Evolutionary conservation across 2,113 vertebrate genomes (phyloP).

Genomic region (Lipotes vexillifer): DNA sequence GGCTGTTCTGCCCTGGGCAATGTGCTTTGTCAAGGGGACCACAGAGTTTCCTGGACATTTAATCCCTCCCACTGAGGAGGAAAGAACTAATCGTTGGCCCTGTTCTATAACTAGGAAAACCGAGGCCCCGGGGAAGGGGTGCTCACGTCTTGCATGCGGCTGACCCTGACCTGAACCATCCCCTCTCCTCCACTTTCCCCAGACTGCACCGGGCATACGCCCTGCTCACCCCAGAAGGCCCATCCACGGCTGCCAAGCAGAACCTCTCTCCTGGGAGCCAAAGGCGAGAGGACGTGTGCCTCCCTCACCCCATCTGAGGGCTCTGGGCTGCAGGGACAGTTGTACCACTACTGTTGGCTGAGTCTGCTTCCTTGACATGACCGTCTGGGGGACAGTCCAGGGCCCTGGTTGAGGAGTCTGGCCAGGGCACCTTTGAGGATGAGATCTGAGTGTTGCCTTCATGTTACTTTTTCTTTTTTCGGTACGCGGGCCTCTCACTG

Average conservation of each 20-base stretch:
- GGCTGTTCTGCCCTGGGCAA: background rate
- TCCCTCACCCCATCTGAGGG: rapidly evolving
- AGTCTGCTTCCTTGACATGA: background rate
- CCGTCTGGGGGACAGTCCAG: too few species aligned
- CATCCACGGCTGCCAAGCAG: background rate
- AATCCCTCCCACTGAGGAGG: background rate
- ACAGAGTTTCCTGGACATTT: background rate
- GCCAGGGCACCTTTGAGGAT: background rate
- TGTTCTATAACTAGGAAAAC: background rate
- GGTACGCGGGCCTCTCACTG: too few species aligned
- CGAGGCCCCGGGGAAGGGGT: background rate
- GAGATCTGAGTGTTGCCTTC: background rate
- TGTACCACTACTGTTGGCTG: background rate
- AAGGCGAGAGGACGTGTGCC: background rate
- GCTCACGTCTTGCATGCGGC: background rate
- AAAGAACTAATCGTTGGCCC: background rate
- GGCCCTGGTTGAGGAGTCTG: background rate
- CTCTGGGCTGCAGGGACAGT: background rate
- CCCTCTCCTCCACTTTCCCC: background rate
- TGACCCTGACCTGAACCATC: background rate
- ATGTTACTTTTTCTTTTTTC: background rate
- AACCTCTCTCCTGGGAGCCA: background rate
- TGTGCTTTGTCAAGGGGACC: background rate
- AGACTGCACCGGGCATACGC: rapidly evolving
- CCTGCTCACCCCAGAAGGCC: background rate